Evolutionary conservation across 1,140 invertebrate species (phyloP).

Genomic region (Euura lappo): DNA sequence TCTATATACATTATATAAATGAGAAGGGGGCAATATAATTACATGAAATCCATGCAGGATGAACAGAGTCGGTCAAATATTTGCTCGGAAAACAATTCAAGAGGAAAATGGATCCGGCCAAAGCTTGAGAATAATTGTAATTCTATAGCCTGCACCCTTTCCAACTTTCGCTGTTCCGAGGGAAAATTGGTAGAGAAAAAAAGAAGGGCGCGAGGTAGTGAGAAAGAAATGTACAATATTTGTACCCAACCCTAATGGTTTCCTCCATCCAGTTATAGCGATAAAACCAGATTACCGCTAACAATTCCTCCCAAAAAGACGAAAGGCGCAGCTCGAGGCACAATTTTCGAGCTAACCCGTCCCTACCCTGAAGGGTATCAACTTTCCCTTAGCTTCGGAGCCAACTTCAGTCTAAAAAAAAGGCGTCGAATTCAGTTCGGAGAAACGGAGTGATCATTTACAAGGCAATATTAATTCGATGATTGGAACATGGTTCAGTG

Average conservation of each 20-base stretch:
- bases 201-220: background rate
- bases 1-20: background rate
- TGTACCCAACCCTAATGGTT: background rate
- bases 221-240: background rate
- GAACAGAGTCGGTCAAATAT: background rate
- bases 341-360: background rate
- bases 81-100: background rate
- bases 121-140: background rate
- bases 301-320: background rate
- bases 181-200: background rate
- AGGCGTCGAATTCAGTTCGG: too few relatives aligned
- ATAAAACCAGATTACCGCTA: background rate
- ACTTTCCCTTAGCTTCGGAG: background rate
- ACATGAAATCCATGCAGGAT: background rate
- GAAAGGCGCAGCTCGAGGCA: background rate
- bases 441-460: too few relatives aligned
- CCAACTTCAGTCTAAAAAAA: background rate
- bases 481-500: too few relatives aligned
- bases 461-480: too few relatives aligned
- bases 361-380: background rate
- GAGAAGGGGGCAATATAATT: background rate
- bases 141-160: conserved; percentile 1
- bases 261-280: background rate
- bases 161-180: background rate
- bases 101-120: background rate